Percentiles rank a stretch among this genome's conserved stretches.
Conservation (phyloP, 2,888 invertebrate species). For the Corbicula japonica region DNA sequence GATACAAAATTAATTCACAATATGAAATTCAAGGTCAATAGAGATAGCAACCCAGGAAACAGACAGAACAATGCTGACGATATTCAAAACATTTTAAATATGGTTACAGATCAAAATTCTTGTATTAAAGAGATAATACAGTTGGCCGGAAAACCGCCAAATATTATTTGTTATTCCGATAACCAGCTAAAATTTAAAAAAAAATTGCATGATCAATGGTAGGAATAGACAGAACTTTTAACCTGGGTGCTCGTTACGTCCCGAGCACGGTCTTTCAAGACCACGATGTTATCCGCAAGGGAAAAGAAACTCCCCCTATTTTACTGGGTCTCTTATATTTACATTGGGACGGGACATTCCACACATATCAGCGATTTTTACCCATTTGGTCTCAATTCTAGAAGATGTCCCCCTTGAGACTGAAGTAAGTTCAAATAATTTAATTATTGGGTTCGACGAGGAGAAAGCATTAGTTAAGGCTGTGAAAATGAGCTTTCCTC, state of each 20-base stretch:
- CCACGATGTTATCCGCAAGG: slow-evolving; percentile 24
- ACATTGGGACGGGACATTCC: slow-evolving; percentile 47
- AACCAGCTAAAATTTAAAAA: slow-evolving; percentile 19
- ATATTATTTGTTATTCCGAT: slow-evolving; percentile 40
- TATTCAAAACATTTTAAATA: slow-evolving; percentile 17
- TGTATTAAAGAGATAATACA: slow-evolving; percentile 11
- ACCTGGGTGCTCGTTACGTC: slow-evolving; percentile 34
- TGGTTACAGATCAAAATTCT: not conserved
- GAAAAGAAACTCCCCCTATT: slow-evolving; percentile 25
- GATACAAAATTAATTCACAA: slow-evolving; percentile 37
- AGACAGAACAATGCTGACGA: slow-evolving; percentile 25
- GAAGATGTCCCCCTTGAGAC: not conserved
- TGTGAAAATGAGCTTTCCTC: slow-evolving; percentile 33
- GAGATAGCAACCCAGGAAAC: slow-evolving; percentile 8
- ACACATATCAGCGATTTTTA: slow-evolving; percentile 49
- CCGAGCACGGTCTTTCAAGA: slow-evolving; percentile 38
- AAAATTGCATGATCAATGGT: slow-evolving; percentile 13
- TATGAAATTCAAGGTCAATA: slow-evolving; percentile 20
- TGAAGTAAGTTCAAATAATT: slow-evolving; percentile 9
- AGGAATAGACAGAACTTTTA: slow-evolving; percentile 30
- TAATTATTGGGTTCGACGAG: slow-evolving; percentile 43
- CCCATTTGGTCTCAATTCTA: slow-evolving; percentile 27
- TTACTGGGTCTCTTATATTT: slow-evolving; percentile 42
- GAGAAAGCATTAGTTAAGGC: slow-evolving; percentile 48
- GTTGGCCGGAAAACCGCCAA: slow-evolving; percentile 13